These are phyloP conservation scores for Drosophila engyochracea DNA, from an alignment of 2,888 invertebrate species.

Conservation along the genomic window DNA sequence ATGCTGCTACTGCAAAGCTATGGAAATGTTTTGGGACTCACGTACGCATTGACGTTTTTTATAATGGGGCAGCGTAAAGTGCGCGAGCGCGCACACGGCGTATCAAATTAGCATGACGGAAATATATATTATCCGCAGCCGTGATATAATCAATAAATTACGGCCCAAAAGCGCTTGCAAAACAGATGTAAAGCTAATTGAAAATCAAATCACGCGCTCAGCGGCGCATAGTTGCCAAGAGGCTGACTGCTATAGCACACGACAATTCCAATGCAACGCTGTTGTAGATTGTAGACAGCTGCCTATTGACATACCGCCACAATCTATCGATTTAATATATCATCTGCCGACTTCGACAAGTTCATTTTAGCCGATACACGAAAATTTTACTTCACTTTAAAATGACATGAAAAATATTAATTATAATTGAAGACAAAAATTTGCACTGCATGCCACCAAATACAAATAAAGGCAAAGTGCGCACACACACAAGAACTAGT, in stretches of 20 bases:
- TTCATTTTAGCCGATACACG: conserved; percentile 20
- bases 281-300: conserved; percentile 17
- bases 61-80: conserved; percentile 38
- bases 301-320: conserved; percentile 40
- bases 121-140: conserved; percentile 70
- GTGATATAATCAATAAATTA: conserved; percentile 71
- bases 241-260: conserved; percentile 28
- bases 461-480: conserved; percentile 8
- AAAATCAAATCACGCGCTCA: conserved; percentile 70
- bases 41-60: conserved; percentile 57
- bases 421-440: conserved; percentile 30
- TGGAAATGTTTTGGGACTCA: conserved; percentile 37
- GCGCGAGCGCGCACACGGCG: conserved; percentile 23
- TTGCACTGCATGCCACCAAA: conserved; percentile 12
- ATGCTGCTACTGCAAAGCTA: conserved; percentile 45
- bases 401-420: conserved; percentile 25
- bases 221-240: neutral
- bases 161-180: conserved; percentile 51
- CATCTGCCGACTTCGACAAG: conserved; percentile 3
- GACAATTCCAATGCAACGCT: conserved; percentile 20
- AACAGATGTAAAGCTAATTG: conserved; percentile 53
- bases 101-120: conserved; percentile 70
- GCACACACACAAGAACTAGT: neutral
- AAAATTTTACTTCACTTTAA: conserved; percentile 8
- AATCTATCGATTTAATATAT: conserved; percentile 15